These are phyloP conservation scores for Falco rusticolus DNA, from an alignment of 2,797 vertebrate species.

Conservation along the genomic window DNA sequence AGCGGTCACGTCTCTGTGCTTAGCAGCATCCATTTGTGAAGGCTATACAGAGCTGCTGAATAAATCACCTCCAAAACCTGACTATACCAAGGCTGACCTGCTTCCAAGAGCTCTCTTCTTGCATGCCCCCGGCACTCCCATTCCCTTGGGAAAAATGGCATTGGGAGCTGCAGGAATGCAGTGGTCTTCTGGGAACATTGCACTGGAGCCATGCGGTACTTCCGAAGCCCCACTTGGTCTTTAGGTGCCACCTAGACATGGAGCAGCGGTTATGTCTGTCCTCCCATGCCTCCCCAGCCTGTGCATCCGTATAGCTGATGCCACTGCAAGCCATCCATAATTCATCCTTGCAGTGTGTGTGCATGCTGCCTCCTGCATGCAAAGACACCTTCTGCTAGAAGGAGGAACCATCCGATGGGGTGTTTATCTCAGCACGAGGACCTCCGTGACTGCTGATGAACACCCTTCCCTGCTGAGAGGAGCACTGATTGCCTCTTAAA, in stretches of 20 bases:
- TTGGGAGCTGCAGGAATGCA: rapidly evolving
- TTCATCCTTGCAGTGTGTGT: not conserved
- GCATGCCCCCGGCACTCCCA: rapidly evolving
- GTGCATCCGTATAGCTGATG: not conserved
- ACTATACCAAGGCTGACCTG: not conserved
- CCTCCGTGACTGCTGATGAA: not conserved
- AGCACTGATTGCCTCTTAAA: not conserved
- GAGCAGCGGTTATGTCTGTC: not conserved
- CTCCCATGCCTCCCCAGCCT: not conserved
- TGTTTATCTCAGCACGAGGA: not conserved
- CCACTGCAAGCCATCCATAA: not conserved
- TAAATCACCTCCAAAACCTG: not conserved
- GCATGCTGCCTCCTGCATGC: rapidly evolving
- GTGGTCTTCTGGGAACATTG: not conserved
- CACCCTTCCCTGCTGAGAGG: not conserved
- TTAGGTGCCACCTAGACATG: rapidly evolving
- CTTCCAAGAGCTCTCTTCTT: not conserved
- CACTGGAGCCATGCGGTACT: not conserved
- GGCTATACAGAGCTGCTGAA: not conserved
- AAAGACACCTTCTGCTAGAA: not conserved
- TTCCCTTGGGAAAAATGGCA: not conserved
- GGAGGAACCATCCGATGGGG: rapidly evolving
- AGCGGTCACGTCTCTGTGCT: not conserved
- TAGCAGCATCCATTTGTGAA: not conserved
- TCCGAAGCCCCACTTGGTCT: not conserved